Evolutionary conservation across 2,888 invertebrate genomes (phyloP).

Genomic region (Lissonota sp.): DNA sequence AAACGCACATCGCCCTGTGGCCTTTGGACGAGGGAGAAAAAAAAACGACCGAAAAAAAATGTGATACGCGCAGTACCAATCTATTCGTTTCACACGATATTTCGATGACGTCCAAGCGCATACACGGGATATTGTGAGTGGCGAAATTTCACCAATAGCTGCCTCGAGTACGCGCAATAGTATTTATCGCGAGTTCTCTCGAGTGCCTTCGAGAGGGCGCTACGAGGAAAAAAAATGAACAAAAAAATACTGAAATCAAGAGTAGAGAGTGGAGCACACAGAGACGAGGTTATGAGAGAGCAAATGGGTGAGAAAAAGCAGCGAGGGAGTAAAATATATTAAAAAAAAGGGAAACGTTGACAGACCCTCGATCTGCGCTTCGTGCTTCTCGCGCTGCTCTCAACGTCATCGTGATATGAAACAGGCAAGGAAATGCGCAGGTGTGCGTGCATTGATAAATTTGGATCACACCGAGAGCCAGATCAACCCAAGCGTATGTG

Average conservation of each 20-base stretch:
- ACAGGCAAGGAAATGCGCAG: constrained; percentile 40
- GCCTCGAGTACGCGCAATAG: constrained; percentile 16
- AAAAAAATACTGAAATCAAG: constrained; percentile 43
- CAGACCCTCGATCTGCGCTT: constrained; percentile 27
- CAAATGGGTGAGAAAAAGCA: constrained; percentile 1
- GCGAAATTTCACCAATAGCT: constrained; percentile 18
- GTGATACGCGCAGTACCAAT: constrained; percentile 32
- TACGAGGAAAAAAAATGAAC: constrained; percentile 35
- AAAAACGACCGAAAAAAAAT: constrained; percentile 7
- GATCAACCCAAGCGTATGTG: constrained; percentile 59
- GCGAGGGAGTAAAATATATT: constrained; percentile 14
- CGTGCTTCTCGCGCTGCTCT: constrained; percentile 24
- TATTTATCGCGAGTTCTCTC: constrained; percentile 48
- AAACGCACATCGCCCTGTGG: too few species aligned
- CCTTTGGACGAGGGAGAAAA: too few species aligned
- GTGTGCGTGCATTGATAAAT: constrained; percentile 70
- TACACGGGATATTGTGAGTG: constrained; percentile 14
- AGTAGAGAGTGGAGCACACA: not conserved
- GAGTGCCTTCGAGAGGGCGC: constrained; percentile 47
- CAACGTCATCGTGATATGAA: constrained; percentile 39
- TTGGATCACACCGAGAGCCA: constrained; percentile 63
- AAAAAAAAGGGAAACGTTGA: constrained; percentile 16
- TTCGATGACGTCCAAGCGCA: constrained; percentile 12
- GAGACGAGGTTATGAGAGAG: constrained; percentile 30
- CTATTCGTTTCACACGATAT: constrained; percentile 33